phyloP scores from a whole-genome alignment of 2,113 vertebrate species.

The Cheirogaleus medius region DNA sequence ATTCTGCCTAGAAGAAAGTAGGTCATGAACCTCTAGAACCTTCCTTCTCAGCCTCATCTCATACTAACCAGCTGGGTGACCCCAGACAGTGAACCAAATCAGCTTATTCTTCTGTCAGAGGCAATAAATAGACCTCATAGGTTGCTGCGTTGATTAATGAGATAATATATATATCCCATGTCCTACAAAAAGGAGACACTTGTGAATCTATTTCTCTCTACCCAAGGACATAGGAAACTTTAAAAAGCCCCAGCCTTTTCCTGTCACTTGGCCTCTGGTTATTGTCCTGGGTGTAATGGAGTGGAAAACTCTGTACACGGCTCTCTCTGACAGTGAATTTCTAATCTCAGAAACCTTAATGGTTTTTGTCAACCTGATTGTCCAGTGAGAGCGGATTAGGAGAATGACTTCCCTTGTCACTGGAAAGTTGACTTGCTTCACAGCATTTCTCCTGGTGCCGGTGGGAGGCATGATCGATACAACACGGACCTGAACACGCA shows the following conservation, averaged over 20 bases:
- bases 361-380: constrained; percentile 80
- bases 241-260: constrained; percentile 67
- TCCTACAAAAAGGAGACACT: constrained; percentile 51
- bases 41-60: not conserved
- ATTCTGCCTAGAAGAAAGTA: not conserved
- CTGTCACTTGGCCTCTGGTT: constrained; percentile 75
- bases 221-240: constrained; percentile 75
- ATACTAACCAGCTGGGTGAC: not conserved
- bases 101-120: not conserved
- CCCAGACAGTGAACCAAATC: not conserved
- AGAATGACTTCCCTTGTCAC: constrained; percentile 75
- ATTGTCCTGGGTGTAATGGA: constrained; percentile 79
- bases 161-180: constrained; percentile 46
- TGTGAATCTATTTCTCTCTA: constrained; percentile 67
- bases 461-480: constrained; percentile 76
- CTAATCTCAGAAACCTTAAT: constrained; percentile 81
- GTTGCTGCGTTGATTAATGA: constrained; percentile 58
- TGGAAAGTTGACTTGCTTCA: constrained; percentile 66
- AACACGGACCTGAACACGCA: constrained; percentile 60
- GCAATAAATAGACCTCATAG: not conserved
- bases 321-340: constrained; percentile 76
- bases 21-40: not conserved
- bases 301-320: constrained; percentile 74
- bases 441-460: constrained; percentile 33
- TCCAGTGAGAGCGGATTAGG: constrained; percentile 77